Evolutionary conservation across 2,797 vertebrate species (phyloP), one percentile per base, ranked within the genome.

Genomic region (Melopsittacus undulatus): DNA sequence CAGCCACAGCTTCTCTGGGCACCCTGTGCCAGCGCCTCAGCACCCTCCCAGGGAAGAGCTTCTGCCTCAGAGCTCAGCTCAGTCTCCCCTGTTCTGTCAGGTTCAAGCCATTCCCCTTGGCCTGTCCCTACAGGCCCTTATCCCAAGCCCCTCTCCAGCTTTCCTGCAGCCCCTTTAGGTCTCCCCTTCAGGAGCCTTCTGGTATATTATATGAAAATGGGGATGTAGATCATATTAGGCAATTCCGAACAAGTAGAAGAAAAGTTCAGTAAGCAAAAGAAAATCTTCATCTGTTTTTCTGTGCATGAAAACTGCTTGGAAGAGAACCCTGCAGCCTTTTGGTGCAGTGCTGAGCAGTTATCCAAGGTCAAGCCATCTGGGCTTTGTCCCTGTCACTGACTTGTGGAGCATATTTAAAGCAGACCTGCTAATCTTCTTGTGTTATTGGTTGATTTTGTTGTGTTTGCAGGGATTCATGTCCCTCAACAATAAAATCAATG

Each of bases 391-490:
- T 21, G 17, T 64, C 46, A 14, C 13, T 43, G 61, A 17, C 5
- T 32, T 17, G 9, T 4, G 38, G 30, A 91, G 46, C 7, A 1
- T 6, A 27, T 22, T 42, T 26, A 40, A 90, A n/a, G 27, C n/a
- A 62, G 92, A 72, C n/a, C 61, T 67, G 3, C 66, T 57, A 14
- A 32, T 64, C 38, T 74, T 14, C 2, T 29, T 17, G 43, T 22
- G 22, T 24, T 34, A 3, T n/a, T 0, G 0, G 36, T 22, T 17
- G 40, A 32, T 63, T 66, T 49, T 45, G 6, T 26, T 68, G 24
- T 12, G 7, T 76, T 82, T 46, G 8, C 21, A 49, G 9, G 19
- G 22, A 17, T 66, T 66, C 0, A 0, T 80, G 67, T 18, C 59
- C 52, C 40, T 90, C 36, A 21, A 17, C 11, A 18, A 24, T n/a